These are phyloP conservation scores for Dione juno DNA, from an alignment of 2,888 invertebrate genomes.

Conservation along the genomic window DNA sequence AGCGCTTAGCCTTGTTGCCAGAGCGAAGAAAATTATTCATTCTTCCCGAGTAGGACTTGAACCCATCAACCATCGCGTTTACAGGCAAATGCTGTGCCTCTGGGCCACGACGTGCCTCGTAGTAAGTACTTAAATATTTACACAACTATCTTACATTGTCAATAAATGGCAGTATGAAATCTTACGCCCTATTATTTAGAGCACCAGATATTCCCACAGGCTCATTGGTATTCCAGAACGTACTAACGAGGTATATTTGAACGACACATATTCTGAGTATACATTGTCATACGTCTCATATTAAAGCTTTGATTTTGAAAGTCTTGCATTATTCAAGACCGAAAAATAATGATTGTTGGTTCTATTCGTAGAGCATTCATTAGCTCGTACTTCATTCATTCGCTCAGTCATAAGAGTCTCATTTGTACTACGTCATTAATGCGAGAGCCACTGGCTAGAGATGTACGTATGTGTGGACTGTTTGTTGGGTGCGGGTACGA, in stretches of 20 bases:
- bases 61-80: too few relatives aligned
- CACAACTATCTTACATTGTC: background rate
- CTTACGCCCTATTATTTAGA: slow-evolving; percentile 2
- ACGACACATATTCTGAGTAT: slow-evolving; percentile 23
- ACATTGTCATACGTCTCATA: slow-evolving; percentile 20
- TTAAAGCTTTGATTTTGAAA: slow-evolving; percentile 15
- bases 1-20: too few relatives aligned
- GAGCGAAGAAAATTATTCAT: too few relatives aligned
- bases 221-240: slow-evolving; percentile 30
- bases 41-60: too few relatives aligned
- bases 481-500: too few relatives aligned
- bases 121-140: background rate
- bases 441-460: too few relatives aligned
- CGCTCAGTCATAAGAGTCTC: too few relatives aligned
- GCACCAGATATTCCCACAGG: slow-evolving; percentile 2
- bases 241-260: slow-evolving; percentile 27
- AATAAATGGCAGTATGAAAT: background rate
- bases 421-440: too few relatives aligned
- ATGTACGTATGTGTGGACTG: too few relatives aligned
- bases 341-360: slow-evolving; percentile 5
- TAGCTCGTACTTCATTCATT: background rate
- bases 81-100: too few relatives aligned
- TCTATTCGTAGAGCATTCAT: background rate
- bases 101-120: too few relatives aligned
- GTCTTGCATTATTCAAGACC: slow-evolving; percentile 17